Evolutionary conservation across 2,797 vertebrate species (phyloP), one percentile per base, ranked within the genome.

Genomic region (Lerista edwardsae): DNA sequence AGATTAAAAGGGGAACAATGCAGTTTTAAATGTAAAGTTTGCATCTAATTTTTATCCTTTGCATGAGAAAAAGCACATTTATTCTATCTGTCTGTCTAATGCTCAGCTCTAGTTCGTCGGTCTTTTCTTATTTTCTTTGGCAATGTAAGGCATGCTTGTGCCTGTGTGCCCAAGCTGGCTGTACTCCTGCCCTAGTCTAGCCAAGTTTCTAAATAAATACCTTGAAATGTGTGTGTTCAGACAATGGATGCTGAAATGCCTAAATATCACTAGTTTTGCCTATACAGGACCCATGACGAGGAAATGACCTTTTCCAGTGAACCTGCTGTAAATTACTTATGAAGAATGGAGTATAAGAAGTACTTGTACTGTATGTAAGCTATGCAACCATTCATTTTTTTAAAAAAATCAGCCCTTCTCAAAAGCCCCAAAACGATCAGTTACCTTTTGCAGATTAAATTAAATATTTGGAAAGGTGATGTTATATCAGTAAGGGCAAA

Each of bases 11-110:
- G 92, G 92, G 97, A 97, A 99, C 98, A 99, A 98, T 98, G 96
- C 97, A 97, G 97, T 98, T 98, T 97, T 98, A 98, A 98, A 97
- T 97, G 97, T 98, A 97, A 98, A 98, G 97, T 98, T 97, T 98
- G 98, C 97, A 97, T 98, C 97, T 97, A 95, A 97, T 97, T 96
- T 96, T 79, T 77, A 94, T 93, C 88, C 94, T 96, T 96, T 96
- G 95, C 95, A 96, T 97, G 95, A 96, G 95, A 96, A 97, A 97
- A 95, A 96, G 96, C 94, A 95, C 95, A 94, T 96, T 97, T 96
- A 97, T 97, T 96, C 95, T 94, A 93, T 95, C 94, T 95, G 96
- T 94, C 96, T 95, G 94, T 95, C 95, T 96, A 94, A 95, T 94
- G 94, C 93, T 94, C 89, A 93, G 95, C 88, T 94, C 92, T 92